Conservation (phyloP, 1,140 invertebrate species). For the Zaprionus gabonicus region DNA sequence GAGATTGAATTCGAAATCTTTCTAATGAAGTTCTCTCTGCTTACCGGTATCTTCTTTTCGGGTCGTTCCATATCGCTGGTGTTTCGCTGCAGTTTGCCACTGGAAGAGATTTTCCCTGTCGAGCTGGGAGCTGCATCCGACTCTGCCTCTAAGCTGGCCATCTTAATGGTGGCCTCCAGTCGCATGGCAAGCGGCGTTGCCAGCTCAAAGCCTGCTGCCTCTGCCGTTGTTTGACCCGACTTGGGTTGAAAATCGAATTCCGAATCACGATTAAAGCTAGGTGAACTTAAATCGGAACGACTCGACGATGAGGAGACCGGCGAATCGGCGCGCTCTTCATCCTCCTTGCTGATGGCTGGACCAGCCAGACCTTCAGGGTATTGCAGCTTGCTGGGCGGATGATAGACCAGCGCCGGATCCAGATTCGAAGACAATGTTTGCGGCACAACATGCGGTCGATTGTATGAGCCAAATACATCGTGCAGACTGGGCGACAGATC, state of each 20-base stretch:
- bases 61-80: slow-evolving; percentile 63
- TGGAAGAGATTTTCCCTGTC: slow-evolving; percentile 25
- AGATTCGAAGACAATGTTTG: slow-evolving; percentile 90
- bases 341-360: slow-evolving; percentile 75
- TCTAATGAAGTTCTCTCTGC: not conserved
- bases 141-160: slow-evolving; percentile 74
- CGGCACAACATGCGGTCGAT: slow-evolving; percentile 83
- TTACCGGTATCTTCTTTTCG: slow-evolving; percentile 77
- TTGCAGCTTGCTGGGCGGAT: slow-evolving; percentile 90
- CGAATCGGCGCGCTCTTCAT: slow-evolving; percentile 86
- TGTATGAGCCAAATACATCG: slow-evolving; percentile 83
- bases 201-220: slow-evolving; percentile 58
- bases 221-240: slow-evolving; percentile 38
- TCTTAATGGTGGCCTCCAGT: slow-evolving; percentile 75
- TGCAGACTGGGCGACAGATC: slow-evolving; percentile 91
- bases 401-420: slow-evolving; percentile 90
- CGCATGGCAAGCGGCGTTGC: slow-evolving; percentile 74
- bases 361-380: slow-evolving; percentile 88
- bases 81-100: slow-evolving; percentile 54
- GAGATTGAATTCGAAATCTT: not conserved
- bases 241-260: slow-evolving; percentile 87
- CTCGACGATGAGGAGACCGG: slow-evolving; percentile 88
- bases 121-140: slow-evolving; percentile 40
- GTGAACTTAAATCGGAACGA: slow-evolving; percentile 89
- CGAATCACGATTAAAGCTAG: slow-evolving; percentile 88